phyloP scores from a whole-genome alignment of 2,888 invertebrate species.

The Cepaea hortensis region DNA sequence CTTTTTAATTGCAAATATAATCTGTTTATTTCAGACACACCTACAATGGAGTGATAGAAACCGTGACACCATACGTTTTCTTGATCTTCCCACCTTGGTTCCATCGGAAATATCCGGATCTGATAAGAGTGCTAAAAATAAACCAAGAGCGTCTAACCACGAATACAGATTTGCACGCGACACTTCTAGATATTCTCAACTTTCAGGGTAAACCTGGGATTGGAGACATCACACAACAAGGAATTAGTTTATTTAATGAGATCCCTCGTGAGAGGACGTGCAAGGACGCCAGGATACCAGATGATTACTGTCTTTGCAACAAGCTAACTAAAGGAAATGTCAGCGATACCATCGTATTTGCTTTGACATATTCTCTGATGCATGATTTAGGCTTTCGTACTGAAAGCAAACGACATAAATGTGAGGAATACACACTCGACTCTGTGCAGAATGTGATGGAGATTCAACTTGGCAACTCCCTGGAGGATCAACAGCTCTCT shows the following conservation, averaged over 20 bases:
- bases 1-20: neutral
- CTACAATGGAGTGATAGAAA: constrained; percentile 88
- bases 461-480: no score
- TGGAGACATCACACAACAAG: constrained; percentile 54
- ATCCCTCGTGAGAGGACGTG: constrained; percentile 79
- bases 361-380: neutral
- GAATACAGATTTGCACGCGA: constrained; percentile 89
- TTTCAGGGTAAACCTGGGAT: neutral
- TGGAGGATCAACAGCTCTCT: no score
- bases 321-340: neutral
- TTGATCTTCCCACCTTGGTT: constrained; percentile 81
- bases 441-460: no score
- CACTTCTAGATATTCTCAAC: constrained; percentile 81
- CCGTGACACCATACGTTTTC: constrained; percentile 90
- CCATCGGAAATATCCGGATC: constrained; percentile 79
- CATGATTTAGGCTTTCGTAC: neutral
- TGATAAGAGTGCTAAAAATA: constrained; percentile 78
- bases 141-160: no score
- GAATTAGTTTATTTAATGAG: constrained; percentile 36
- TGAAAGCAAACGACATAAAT: no score
- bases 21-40: neutral
- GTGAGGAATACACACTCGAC: no score
- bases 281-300: constrained; percentile 90
- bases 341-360: neutral
- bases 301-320: constrained; percentile 95